Evolutionary conservation across 1,140 invertebrate genomes (phyloP), one percentile per base, ranked within the genome.

Genomic region (Octopus bimaculoides): DNA sequence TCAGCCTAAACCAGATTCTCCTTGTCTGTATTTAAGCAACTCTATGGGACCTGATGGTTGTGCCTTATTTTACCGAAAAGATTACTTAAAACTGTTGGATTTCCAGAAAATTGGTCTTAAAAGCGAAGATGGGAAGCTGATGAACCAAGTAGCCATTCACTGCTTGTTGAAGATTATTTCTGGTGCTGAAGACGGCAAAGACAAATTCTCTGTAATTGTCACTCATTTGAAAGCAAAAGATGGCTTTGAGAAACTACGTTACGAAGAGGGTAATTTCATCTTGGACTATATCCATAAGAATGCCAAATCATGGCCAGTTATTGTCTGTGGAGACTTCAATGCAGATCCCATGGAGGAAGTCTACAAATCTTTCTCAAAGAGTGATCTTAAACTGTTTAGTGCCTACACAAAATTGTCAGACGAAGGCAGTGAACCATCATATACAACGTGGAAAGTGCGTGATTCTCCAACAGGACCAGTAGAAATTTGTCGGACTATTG

Each of bases 21-120:
- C 94, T 0, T 95, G 94, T 88, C 89, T 95, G 20, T 82, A 87
- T 77, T 92, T 94, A 69, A 88, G 92, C 78, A 92, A 92, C 69
- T 95, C 95, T 85, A 94, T 93, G 83, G 94, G 95, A 3, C 94
- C 95, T 0, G 95, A 96, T 89, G 95, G 95, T 5, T 95, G 94
- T 88, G 94, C 94, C 4, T 91, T 95, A 52, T 95, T 96, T 88
- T 95, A 92, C 86, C 90, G 92, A 71, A 91, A 90, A 69, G 90
- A 92, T 71, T 93, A 93, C 87, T 93, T 94, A 79, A 91, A 93
- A 80, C 87, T 94, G 52, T 78, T 94, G 7, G 87, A 91, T 75
- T 91, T 90, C 26, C 91, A 94, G 69, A 92, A 91, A 4, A 89
- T 93, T 80, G 91, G 94, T 73, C 89, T 96, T 92, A 94, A 90